Evolutionary conservation across 2,888 invertebrate species (phyloP), one percentile per base, ranked within the genome.

Genomic region (Yponomeuta malinellus): DNA sequence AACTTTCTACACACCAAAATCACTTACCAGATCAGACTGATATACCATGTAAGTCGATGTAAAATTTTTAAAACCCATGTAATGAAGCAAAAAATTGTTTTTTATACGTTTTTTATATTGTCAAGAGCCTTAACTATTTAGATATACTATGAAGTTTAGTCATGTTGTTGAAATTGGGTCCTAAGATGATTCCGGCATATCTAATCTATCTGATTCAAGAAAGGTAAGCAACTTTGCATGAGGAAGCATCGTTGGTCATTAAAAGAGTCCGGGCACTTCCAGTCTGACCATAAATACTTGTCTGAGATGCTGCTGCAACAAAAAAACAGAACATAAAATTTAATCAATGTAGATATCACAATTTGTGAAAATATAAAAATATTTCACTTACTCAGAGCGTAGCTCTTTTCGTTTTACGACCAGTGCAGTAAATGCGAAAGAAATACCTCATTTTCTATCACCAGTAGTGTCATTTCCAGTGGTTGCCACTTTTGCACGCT

Each of bases 191-290:
- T 65, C n/a, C 65, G 65, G 12, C 29, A 29, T 29, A 65, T 31
- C 29, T 33, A 29, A 9, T 33, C 31, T 33, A 65, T 33, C 33
- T 65, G 52, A 12, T 59, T 59, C 52, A 15, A 59, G 52, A 59
- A 15, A 59, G 52, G 52, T 15, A 59, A 31, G 65, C 65, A 33
- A 65, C 65, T 65, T 29, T 65, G 65, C 65, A 65, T 33, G 33
- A 65, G 65, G 65, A 65, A 65, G 65, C 65, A 29, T 29, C 65
- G 12, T 33, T 65, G 65, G 29, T 33, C 29, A 65, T 65, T 65
- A 29, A 31, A 65, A 33, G 33, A 65, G 29, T 65, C 65, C 65
- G 65, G 65, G 52, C 15, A 12, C 12, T 59, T 65, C 31, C 65
- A 65, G 4, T 31, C 31, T 65, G 29, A 4, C 4, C 31, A 10